A percentile compares a stretch with the other conserved stretches of the same genome.
phyloP scores from a whole-genome alignment of 2,888 invertebrate species.

The Drosophila fungiperda region DNA sequence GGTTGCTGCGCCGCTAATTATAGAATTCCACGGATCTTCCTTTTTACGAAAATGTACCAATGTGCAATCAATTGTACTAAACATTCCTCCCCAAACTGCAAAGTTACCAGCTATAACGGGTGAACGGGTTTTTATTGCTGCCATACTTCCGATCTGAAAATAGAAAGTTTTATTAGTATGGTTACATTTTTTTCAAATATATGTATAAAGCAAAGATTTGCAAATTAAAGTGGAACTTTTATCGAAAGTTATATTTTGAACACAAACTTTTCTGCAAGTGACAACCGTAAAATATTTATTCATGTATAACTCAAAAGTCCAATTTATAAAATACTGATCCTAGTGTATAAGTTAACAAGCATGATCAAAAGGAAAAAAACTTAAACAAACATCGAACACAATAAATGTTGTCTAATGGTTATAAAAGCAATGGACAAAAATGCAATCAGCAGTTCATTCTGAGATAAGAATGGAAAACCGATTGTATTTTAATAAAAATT shows the following conservation, averaged over 20 bases:
- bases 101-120: constrained; percentile 98
- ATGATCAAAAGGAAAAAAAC: too few relatives aligned
- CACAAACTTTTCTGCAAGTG: background rate
- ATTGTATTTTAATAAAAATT: background rate
- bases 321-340: background rate
- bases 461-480: background rate
- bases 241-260: background rate
- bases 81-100: constrained; percentile 99
- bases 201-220: background rate
- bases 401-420: background rate
- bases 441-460: background rate
- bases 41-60: constrained; percentile 97
- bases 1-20: constrained; percentile 97
- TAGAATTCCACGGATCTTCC: constrained; percentile 99
- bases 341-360: too few relatives aligned
- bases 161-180: background rate
- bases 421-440: background rate
- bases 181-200: background rate
- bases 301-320: background rate
- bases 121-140: constrained; percentile 95
- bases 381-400: background rate
- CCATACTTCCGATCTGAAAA: constrained; percentile 88
- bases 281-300: background rate
- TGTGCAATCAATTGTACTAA: constrained; percentile 98
- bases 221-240: background rate